These are phyloP conservation scores for Odiellus spinosus DNA, from an alignment of 2,888 invertebrate genomes.

Conservation along the genomic window DNA sequence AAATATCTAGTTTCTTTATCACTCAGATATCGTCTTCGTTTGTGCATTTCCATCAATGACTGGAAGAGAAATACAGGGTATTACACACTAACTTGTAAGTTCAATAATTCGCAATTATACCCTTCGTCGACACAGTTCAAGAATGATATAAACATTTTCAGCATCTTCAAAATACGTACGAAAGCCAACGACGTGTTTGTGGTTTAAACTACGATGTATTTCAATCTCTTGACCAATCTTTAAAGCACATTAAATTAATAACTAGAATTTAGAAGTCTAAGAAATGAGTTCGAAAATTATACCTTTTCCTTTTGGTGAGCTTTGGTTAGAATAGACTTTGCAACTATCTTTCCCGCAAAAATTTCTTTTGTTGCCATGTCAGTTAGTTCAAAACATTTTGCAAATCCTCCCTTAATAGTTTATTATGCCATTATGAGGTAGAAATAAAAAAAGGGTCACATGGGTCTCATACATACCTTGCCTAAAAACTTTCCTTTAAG, in stretches of 20 bases:
- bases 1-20: constrained; percentile 98
- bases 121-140: constrained; percentile 86
- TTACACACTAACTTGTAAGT: too few relatives aligned
- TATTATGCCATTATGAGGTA: too few relatives aligned
- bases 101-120: constrained; percentile 44
- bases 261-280: too few relatives aligned
- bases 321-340: constrained; percentile 80
- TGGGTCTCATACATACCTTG: too few relatives aligned
- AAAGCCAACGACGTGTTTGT: constrained; percentile 82
- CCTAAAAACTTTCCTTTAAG: too few relatives aligned
- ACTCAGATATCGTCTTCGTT: constrained; percentile 70
- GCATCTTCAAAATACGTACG: constrained; percentile 87
- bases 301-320: constrained; percentile 94
- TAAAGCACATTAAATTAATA: too few relatives aligned
- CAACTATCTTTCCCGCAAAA: constrained; percentile 87
- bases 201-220: constrained; percentile 74
- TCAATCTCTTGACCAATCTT: constrained; percentile 53
- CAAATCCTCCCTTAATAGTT: constrained; percentile 86
- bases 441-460: too few relatives aligned
- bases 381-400: constrained; percentile 91
- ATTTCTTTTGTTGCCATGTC: constrained; percentile 59
- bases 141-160: constrained; percentile 79
- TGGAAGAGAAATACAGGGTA: too few relatives aligned
- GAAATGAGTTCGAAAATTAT: constrained; percentile 46
- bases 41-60: constrained; percentile 98